A percentile compares a stretch with the other conserved stretches of the same genome.
Conservation (phyloP, 2,797 vertebrate species). For the Urophycis tenuis region DNA sequence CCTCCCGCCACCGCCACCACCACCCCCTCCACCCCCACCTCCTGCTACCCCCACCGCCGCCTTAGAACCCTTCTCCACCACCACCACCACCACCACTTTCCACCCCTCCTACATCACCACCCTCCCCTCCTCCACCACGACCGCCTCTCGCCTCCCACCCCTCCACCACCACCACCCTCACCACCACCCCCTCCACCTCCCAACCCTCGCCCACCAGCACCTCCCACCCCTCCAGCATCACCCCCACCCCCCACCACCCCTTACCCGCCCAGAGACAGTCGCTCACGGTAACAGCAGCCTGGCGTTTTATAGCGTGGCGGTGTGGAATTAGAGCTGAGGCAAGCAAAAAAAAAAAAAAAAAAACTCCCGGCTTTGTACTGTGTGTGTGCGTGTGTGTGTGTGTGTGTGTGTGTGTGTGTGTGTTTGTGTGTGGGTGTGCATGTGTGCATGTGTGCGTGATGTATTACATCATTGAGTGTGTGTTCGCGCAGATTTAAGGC, state of each 20-base stretch:
- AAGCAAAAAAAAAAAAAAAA: constrained; percentile 37
- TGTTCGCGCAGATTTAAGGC: constrained; percentile 56
- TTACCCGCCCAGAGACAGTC: neutral
- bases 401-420: neutral
- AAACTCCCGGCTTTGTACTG: constrained; percentile 5
- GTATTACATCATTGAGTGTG: constrained; percentile 57
- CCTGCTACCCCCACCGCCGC: neutral
- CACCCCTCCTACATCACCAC: neutral
- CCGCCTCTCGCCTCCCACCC: neutral
- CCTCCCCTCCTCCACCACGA: neutral
- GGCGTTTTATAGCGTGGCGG: constrained; percentile 43
- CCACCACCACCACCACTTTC: neutral
- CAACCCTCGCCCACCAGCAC: neutral
- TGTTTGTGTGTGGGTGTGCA: neutral
- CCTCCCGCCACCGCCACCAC: neutral
- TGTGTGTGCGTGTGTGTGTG: neutral
- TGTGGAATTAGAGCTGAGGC: constrained; percentile 52
- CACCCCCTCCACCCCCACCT: neutral
- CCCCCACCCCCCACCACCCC: neutral
- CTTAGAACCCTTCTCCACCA: no score
- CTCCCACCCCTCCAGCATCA: neutral
- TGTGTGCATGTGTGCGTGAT: constrained; percentile 35
- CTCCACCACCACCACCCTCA: neutral
- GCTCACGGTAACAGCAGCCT: constrained; percentile 26
- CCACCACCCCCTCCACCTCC: neutral